phyloP scores from a whole-genome alignment of 2,797 vertebrate species.

The Cossypha caffra region DNA sequence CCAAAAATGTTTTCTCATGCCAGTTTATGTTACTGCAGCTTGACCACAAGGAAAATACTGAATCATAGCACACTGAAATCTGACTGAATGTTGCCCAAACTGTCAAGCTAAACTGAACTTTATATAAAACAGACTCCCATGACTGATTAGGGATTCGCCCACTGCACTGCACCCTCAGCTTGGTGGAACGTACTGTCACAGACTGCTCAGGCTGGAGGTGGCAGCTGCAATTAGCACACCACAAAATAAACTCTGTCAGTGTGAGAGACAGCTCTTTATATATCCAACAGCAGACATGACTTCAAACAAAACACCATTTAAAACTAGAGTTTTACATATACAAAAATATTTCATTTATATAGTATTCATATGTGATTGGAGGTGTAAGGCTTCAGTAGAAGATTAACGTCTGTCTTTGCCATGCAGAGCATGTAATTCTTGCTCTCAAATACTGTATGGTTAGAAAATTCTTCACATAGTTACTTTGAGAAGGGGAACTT shows the following conservation, averaged over 20 bases:
- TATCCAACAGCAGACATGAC: not conserved
- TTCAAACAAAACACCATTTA: not conserved
- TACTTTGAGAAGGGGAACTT: not conserved
- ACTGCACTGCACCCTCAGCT: not conserved
- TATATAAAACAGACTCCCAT: not conserved
- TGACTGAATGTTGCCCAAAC: not conserved
- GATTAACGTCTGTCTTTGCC: not conserved
- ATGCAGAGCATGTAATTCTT: not conserved
- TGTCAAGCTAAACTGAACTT: not conserved
- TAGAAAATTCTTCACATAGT: not conserved
- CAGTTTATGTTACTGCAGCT: not conserved
- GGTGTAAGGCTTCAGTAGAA: not conserved
- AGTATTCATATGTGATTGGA: not conserved
- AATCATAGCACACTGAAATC: fast-evolving
- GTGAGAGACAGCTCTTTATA: not conserved
- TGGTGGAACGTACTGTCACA: not conserved
- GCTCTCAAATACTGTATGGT: not conserved
- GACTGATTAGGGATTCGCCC: not conserved
- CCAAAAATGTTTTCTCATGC: fast-evolving
- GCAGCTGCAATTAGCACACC: not conserved
- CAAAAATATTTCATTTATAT: constrained; percentile 62
- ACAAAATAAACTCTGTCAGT: not conserved
- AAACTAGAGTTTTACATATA: constrained; percentile 7
- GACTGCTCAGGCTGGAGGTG: not conserved
- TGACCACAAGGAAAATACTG: not conserved